Percentiles rank a stretch among this genome's conserved stretches.
Evolutionary conservation across 2,888 invertebrate species (phyloP).

Genomic region (Panorpa germanica): DNA sequence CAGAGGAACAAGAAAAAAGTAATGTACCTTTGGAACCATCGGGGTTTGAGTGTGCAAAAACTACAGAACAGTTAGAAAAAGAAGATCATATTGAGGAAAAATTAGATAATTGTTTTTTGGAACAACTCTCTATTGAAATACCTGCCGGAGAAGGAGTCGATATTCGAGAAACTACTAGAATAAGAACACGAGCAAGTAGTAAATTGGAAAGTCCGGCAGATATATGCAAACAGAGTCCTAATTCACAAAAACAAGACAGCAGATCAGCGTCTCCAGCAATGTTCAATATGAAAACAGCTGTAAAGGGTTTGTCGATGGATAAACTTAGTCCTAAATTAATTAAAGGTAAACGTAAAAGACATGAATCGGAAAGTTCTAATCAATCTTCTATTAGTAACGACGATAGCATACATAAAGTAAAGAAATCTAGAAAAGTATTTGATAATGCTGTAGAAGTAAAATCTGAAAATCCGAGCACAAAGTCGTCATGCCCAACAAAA

Average conservation of each 20-base stretch:
- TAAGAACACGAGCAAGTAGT: constrained; percentile 46
- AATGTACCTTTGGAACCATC: constrained; percentile 9
- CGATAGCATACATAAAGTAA: no score
- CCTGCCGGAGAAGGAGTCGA: constrained; percentile 30
- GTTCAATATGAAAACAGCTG: constrained; percentile 17
- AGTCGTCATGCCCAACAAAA: constrained; percentile 30
- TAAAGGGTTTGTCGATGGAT: constrained; percentile 17
- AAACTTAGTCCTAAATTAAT: constrained; percentile 21
- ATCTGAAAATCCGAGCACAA: constrained; percentile 17
- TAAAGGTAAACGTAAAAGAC: constrained; percentile 45
- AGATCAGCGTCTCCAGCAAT: constrained; percentile 25
- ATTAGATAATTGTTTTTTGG: constrained; percentile 40
- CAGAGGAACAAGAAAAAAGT: constrained; percentile 12
- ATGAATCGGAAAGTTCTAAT: constrained; percentile 59
- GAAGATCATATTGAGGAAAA: constrained; percentile 21
- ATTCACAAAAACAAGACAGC: constrained; percentile 19
- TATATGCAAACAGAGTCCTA: constrained; percentile 28
- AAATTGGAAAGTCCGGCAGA: constrained; percentile 48
- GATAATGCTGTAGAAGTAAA: constrained; percentile 20
- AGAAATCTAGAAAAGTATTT: no score
- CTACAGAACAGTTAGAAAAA: constrained; percentile 11
- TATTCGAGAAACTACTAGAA: no score
- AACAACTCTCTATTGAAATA: constrained; percentile 71
- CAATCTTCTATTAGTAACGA: constrained; percentile 43
- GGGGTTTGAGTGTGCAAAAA: constrained; percentile 13